Conservation (phyloP, 2,888 invertebrate species). For the Athalia cordata region DNA sequence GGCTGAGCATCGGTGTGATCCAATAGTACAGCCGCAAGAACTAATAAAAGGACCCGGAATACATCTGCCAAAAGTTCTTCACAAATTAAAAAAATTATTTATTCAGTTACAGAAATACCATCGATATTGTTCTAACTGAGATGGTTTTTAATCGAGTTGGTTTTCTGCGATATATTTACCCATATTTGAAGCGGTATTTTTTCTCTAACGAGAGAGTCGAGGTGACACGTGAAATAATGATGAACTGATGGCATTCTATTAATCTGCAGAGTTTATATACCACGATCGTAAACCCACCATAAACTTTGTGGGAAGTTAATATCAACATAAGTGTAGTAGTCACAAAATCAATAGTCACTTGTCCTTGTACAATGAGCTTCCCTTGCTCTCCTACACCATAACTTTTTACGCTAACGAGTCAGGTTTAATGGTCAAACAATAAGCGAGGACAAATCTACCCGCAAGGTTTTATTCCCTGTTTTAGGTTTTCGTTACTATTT, state of each 20-base stretch:
- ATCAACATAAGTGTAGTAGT: not conserved
- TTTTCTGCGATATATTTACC: too few relatives aligned
- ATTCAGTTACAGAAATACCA: too few relatives aligned
- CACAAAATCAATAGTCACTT: constrained; percentile 9
- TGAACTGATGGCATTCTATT: constrained; percentile 1
- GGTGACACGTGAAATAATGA: not conserved
- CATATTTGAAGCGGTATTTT: not conserved
- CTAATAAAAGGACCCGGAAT: constrained; percentile 19
- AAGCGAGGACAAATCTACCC: too few relatives aligned
- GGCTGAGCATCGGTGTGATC: not conserved
- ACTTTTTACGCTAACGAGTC: too few relatives aligned
- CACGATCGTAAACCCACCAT: constrained; percentile 3
- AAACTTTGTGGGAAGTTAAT: constrained; percentile 23
- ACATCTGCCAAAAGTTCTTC: not conserved
- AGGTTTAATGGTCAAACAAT: too few relatives aligned
- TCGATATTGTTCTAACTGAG: too few relatives aligned
- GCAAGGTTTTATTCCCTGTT: too few relatives aligned
- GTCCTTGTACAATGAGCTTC: not conserved
- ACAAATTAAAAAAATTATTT: too few relatives aligned
- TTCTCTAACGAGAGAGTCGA: not conserved
- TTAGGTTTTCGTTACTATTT: too few relatives aligned
- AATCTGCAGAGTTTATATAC: constrained; percentile 20
- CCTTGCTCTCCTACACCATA: not conserved
- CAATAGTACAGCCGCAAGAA: constrained; percentile 2
- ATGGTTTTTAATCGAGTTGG: too few relatives aligned